A percentile compares a stretch with the other conserved stretches of the same genome.
Evolutionary conservation across 2,113 vertebrate species (phyloP).

Genomic region (Solenodon paradoxus): DNA sequence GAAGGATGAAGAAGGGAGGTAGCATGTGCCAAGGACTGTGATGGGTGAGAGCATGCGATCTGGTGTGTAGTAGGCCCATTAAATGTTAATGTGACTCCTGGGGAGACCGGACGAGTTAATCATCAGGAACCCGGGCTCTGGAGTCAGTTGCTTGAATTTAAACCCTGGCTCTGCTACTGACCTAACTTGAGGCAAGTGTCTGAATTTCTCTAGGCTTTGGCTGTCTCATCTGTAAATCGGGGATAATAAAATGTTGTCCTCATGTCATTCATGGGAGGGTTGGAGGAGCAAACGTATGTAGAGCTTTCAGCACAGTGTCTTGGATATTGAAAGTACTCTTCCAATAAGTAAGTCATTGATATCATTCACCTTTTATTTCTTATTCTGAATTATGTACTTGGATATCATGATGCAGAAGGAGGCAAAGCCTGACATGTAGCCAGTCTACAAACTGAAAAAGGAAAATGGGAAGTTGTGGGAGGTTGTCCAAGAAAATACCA

Average conservation of each 20-base stretch:
- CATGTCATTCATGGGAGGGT: background rate
- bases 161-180: background rate
- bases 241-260: background rate
- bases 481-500: background rate
- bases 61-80: background rate
- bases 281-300: background rate
- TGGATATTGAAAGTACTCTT: background rate
- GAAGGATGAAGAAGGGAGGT: background rate
- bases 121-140: background rate
- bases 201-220: background rate
- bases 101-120: background rate
- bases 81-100: background rate
- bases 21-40: no score
- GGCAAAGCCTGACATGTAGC: background rate
- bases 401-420: background rate
- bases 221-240: background rate
- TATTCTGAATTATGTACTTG: background rate
- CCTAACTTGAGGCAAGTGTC: background rate
- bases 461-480: background rate
- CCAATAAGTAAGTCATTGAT: background rate
- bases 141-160: background rate
- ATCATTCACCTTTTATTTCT: background rate
- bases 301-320: background rate
- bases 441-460: background rate
- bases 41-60: background rate